phyloP scores from a whole-genome alignment of 2,888 invertebrate genomes.

The Diarsia dahlii region DNA sequence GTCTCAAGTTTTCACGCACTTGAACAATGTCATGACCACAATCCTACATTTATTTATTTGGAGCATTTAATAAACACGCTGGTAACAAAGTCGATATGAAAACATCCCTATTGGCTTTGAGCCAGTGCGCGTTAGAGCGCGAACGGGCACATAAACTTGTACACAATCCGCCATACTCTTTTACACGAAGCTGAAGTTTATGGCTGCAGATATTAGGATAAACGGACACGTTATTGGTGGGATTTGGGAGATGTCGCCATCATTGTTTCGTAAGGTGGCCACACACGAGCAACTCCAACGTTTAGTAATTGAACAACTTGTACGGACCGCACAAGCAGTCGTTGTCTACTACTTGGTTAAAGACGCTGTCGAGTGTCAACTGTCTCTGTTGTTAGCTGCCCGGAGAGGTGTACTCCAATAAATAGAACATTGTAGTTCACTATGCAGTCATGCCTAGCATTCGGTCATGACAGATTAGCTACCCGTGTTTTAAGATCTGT shows the following conservation, averaged over 20 bases:
- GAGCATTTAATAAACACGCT: constrained; percentile 48
- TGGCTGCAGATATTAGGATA: constrained; percentile 46
- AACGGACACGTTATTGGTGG: constrained; percentile 43
- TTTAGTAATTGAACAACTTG: background rate
- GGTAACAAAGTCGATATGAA: constrained; percentile 48
- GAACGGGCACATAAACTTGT: constrained; percentile 52
- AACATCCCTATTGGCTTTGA: constrained; percentile 57
- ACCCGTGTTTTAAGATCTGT: background rate
- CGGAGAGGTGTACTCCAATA: background rate
- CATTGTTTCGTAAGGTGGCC: constrained; percentile 11
- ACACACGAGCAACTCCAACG: background rate
- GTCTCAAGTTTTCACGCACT: constrained; percentile 39
- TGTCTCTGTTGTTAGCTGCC: background rate
- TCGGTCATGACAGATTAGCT: background rate
- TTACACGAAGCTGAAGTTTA: constrained; percentile 53
- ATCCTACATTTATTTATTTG: constrained; percentile 53
- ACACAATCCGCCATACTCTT: constrained; percentile 52
- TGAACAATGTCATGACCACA: constrained; percentile 54
- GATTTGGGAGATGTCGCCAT: constrained; percentile 34
- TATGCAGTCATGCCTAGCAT: background rate
- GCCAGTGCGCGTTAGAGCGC: constrained; percentile 56
- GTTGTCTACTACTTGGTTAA: background rate
- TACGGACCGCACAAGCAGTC: background rate
- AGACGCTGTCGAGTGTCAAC: background rate
- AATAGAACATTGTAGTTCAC: background rate